A percentile compares a stretch with the other conserved stretches of the same genome.
Conservation (phyloP, 2,797 vertebrate genomes). For the Lycodopsis pacificus region DNA sequence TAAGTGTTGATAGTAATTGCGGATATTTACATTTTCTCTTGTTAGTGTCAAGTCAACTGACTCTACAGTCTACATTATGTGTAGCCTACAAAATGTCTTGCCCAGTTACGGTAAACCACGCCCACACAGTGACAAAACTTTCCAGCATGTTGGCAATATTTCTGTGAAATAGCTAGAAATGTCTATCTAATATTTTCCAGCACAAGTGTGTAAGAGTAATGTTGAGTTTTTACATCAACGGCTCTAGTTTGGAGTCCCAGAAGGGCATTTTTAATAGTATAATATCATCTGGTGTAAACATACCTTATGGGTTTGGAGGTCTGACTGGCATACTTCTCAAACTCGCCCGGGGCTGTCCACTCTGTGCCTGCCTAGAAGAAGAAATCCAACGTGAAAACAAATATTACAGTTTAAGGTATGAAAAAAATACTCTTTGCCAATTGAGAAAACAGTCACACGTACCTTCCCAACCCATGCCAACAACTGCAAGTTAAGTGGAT, state of each 20-base stretch:
- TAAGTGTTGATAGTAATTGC: too few species aligned
- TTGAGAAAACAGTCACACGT: not conserved
- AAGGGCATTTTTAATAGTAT: not conserved
- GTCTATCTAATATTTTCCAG: not conserved
- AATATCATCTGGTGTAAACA: slow-evolving; percentile 58
- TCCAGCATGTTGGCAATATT: not conserved
- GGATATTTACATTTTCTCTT: not conserved
- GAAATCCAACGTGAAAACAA: not conserved
- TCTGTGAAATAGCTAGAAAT: too few species aligned
- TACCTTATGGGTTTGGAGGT: slow-evolving; percentile 89
- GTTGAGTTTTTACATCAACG: not conserved
- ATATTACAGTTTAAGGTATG: not conserved
- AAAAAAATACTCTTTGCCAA: not conserved
- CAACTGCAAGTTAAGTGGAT: slow-evolving; percentile 85
- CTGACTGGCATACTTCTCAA: slow-evolving; percentile 92
- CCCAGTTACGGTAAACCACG: not conserved
- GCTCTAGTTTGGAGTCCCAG: not conserved
- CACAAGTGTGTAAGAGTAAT: not conserved
- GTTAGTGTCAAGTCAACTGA: not conserved
- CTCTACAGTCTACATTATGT: not conserved
- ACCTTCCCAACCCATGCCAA: slow-evolving; percentile 93
- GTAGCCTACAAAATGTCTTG: not conserved
- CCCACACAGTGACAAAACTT: not conserved
- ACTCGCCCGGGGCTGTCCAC: slow-evolving; percentile 95
- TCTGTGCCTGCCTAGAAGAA: slow-evolving; percentile 88